Percentiles rank a stretch among this genome's conserved stretches.
phyloP scores from a whole-genome alignment of 2,113 vertebrate species.

The Thryonomys swinderianus region DNA sequence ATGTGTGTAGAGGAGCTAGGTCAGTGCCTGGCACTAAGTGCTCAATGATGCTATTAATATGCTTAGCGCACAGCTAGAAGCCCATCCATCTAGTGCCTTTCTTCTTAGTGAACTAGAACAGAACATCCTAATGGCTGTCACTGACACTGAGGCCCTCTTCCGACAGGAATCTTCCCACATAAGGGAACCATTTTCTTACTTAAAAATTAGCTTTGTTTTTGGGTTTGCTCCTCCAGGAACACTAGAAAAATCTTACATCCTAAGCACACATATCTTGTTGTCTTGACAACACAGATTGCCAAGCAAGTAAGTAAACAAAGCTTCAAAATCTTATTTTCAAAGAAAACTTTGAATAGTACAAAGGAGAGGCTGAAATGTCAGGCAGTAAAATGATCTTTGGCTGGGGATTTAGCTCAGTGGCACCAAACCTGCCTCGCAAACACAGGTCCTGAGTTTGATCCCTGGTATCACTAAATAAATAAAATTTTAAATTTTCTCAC shows the following conservation, averaged over 20 bases:
- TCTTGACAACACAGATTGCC: constrained; percentile 75
- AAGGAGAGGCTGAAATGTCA: constrained; percentile 14
- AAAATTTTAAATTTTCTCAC: background rate
- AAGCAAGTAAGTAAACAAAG: constrained; percentile 74
- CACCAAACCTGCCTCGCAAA: too few relatives aligned
- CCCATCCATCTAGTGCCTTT: background rate
- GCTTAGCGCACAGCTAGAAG: constrained; percentile 31
- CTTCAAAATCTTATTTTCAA: constrained; percentile 51
- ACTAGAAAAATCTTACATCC: constrained; percentile 50
- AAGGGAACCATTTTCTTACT: constrained; percentile 45
- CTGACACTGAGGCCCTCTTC: background rate
- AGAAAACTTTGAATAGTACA: constrained; percentile 60
- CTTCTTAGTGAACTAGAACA: constrained; percentile 53
- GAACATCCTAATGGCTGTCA: constrained; percentile 12
- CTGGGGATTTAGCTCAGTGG: too few relatives aligned
- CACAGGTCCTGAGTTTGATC: too few relatives aligned
- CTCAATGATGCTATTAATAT: background rate
- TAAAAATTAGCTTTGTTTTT: constrained; percentile 45
- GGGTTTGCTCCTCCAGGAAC: constrained; percentile 30
- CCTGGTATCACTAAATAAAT: too few relatives aligned
- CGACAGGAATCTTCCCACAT: background rate
- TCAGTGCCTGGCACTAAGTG: background rate
- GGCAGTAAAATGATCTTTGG: background rate
- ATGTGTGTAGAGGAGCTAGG: background rate
- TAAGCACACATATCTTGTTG: constrained; percentile 68